These are phyloP conservation scores for Caenorhabditis becei DNA, from an alignment of 2,888 invertebrate genomes.

Conservation along the genomic window DNA sequence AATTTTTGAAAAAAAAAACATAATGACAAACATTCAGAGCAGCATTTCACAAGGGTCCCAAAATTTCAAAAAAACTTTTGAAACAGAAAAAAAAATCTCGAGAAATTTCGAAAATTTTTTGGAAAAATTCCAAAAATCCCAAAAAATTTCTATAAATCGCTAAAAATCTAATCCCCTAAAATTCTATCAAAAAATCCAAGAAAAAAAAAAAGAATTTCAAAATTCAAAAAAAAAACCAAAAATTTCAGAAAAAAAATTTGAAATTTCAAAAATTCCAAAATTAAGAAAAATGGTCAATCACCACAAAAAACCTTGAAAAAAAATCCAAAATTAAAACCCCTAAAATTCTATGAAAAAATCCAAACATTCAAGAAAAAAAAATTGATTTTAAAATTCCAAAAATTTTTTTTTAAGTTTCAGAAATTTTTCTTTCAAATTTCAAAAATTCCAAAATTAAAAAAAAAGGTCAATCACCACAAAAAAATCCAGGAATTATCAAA, in stretches of 20 bases:
- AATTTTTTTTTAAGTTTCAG: too few relatives aligned
- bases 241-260: neutral
- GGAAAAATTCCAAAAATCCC: neutral
- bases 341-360: neutral
- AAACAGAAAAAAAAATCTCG: neutral
- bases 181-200: neutral
- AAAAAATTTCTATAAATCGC: neutral
- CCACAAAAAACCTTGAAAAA: neutral
- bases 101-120: neutral
- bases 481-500: neutral
- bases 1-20: too few relatives aligned
- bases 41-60: too few relatives aligned
- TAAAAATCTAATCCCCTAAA: too few relatives aligned
- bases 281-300: neutral
- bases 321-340: too few relatives aligned
- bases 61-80: neutral
- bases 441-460: neutral
- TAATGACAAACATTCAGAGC: neutral
- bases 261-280: neutral
- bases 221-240: neutral
- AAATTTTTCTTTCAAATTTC: too few relatives aligned
- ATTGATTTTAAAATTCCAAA: too few relatives aligned
- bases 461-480: neutral
- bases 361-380: too few relatives aligned
- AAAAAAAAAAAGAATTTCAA: neutral